Percentiles rank a stretch among this genome's conserved stretches.
These are phyloP conservation scores for Dryococelus australis DNA, from an alignment of 2,888 invertebrate species.

Conservation along the genomic window DNA sequence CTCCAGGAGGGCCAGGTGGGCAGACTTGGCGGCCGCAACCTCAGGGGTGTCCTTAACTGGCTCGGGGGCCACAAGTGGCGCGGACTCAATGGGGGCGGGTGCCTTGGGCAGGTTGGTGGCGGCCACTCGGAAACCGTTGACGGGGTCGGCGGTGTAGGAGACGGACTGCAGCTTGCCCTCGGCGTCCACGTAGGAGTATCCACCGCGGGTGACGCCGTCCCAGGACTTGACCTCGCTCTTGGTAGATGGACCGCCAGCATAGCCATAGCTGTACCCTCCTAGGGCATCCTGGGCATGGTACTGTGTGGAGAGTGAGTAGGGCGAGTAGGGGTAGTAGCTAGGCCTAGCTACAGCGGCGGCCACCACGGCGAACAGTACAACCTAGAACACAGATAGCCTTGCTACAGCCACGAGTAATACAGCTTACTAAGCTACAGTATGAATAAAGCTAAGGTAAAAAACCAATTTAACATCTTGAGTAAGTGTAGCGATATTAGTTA, in stretches of 20 bases:
- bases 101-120: conserved; percentile 60
- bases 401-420: too few species aligned
- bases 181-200: conserved; percentile 72
- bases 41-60: conserved; percentile 56
- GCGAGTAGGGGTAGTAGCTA: not conserved
- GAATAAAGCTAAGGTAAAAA: too few species aligned
- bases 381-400: not conserved
- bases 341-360: not conserved
- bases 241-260: conserved; percentile 69
- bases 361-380: conserved; percentile 12
- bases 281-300: conserved; percentile 68
- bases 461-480: too few species aligned
- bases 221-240: conserved; percentile 64
- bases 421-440: too few species aligned
- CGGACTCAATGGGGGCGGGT: conserved; percentile 51
- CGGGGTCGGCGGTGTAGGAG: conserved; percentile 58
- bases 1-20: conserved; percentile 61
- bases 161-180: conserved; percentile 59
- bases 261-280: conserved; percentile 68
- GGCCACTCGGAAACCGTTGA: conserved; percentile 60
- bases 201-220: conserved; percentile 70
- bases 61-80: conserved; percentile 38
- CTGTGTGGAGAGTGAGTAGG: conserved; percentile 53
- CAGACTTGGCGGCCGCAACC: conserved; percentile 63
- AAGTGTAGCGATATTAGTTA: too few species aligned